Percentiles rank a stretch among this genome's conserved stretches.
Conservation (phyloP, 2,888 invertebrate species). For the Scaptomyza cyrtandrae region DNA sequence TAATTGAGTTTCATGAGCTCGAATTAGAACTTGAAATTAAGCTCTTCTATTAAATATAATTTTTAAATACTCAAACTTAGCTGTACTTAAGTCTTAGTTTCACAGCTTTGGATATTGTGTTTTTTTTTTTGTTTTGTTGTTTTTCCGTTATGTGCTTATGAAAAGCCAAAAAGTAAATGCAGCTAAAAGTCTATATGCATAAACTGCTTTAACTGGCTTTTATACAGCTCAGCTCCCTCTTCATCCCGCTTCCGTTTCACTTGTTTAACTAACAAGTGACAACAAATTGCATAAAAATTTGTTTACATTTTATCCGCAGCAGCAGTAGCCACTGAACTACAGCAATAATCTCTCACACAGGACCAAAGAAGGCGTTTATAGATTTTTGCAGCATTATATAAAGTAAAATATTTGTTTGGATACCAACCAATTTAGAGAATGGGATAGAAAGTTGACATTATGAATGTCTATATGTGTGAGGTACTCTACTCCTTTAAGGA, state of each 20-base stretch:
- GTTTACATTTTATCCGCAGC: slow-evolving; percentile 57
- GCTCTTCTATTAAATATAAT: not conserved
- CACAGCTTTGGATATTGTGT: not conserved
- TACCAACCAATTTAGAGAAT: slow-evolving; percentile 19
- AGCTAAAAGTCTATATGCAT: slow-evolving; percentile 29
- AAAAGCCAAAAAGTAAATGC: slow-evolving; percentile 12
- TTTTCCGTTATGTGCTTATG: not conserved
- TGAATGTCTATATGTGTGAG: slow-evolving; percentile 64
- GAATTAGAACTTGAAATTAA: no score
- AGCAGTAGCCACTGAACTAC: slow-evolving; percentile 10
- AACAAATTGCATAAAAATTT: slow-evolving; percentile 72
- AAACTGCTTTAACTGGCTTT: slow-evolving; percentile 19
- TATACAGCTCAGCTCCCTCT: not conserved
- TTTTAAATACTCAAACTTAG: not conserved
- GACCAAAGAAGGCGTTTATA: slow-evolving; percentile 48
- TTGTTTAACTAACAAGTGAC: slow-evolving; percentile 54
- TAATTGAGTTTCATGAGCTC: not conserved
- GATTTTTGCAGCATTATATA: slow-evolving; percentile 62
- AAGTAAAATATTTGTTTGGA: slow-evolving; percentile 66
- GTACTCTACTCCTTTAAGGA: not conserved
- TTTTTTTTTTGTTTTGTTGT: slow-evolving; percentile 3
- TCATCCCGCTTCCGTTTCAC: not conserved
- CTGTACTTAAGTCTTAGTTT: no score
- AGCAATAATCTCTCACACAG: slow-evolving; percentile 15
- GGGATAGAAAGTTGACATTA: slow-evolving; percentile 15